These are phyloP conservation scores for Matsumurasca onukii DNA, from an alignment of 1,140 invertebrate genomes.

Conservation along the genomic window DNA sequence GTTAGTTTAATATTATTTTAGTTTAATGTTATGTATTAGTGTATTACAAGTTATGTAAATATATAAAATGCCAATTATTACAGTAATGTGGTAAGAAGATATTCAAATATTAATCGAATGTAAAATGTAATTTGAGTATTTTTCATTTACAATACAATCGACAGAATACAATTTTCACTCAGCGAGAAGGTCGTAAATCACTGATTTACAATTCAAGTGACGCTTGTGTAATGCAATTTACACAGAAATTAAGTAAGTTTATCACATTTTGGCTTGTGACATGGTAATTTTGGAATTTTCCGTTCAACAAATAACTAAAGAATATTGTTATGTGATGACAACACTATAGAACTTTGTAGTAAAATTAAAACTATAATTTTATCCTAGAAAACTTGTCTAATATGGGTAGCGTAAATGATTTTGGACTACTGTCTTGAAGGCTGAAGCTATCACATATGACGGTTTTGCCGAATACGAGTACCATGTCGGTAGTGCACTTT, in stretches of 20 bases:
- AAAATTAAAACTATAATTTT: too few relatives aligned
- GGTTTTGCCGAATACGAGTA: too few relatives aligned
- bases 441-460: too few relatives aligned
- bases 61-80: too few relatives aligned
- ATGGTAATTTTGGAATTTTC: neutral
- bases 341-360: too few relatives aligned
- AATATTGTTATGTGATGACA: too few relatives aligned
- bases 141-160: neutral
- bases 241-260: neutral
- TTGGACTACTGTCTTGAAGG: too few relatives aligned
- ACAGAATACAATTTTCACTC: conserved; percentile 2
- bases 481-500: too few relatives aligned
- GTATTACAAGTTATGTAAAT: conserved; percentile 1
- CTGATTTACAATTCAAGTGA: neutral
- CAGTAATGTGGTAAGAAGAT: too few relatives aligned
- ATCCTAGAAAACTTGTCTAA: too few relatives aligned
- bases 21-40: too few relatives aligned
- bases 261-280: neutral
- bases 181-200: neutral
- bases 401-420: too few relatives aligned
- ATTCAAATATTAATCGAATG: neutral
- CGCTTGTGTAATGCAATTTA: conserved; percentile 1
- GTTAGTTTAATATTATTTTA: conserved; percentile 6
- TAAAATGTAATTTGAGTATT: neutral
- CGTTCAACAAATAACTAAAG: neutral